Evolutionary conservation across 2,888 invertebrate genomes (phyloP), one percentile per base, ranked within the genome.

Genomic region (Marronus borbonicus): DNA sequence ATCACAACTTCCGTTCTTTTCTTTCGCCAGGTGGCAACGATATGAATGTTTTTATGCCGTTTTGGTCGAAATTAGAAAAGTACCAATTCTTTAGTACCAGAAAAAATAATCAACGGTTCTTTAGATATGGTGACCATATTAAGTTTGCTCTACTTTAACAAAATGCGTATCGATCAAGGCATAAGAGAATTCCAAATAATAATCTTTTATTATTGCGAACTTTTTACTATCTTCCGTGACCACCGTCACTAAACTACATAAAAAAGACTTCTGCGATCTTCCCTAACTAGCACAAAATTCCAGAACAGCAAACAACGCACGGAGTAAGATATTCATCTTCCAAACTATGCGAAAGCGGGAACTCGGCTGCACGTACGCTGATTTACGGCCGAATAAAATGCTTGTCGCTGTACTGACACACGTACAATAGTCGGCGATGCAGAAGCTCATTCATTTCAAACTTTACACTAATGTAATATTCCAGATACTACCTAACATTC

Each of bases 311-410:
- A 58, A 8, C 17, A 20, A n/a, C 17, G 17, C 17, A 20, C 0
- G 5, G 2, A 3, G 4, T 2, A 17, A 58, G 55, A 58, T 58
- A 58, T 58, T 20, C 55, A 58, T 58, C 55, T 58, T 58, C 55
- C 8, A 58, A 58, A 58, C 55, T 20, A 58, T 58, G 55, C 55
- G 55, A 20, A 58, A 58, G 10, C 20, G 10, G 8, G 20, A 20
- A 4, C 55, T 58, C 7, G 55, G 20, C 14, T 58, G 55, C 55
- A 58, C 20, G 55, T 58, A 20, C 24, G 2, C 8, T 58, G 55
- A 58, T 58, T 58, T 58, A 58, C 55, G 55, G 20, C 55, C 24
- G 17, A 58, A 58, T 17, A 17, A 58, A 58, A 58, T 20, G 20
- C 5, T 58, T 58, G n/a, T 20, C 20, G 17, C 55, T 17, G 20